Evolutionary conservation across 2,113 vertebrate genomes (phyloP).

Genomic region (Pteruthius melanotis): DNA sequence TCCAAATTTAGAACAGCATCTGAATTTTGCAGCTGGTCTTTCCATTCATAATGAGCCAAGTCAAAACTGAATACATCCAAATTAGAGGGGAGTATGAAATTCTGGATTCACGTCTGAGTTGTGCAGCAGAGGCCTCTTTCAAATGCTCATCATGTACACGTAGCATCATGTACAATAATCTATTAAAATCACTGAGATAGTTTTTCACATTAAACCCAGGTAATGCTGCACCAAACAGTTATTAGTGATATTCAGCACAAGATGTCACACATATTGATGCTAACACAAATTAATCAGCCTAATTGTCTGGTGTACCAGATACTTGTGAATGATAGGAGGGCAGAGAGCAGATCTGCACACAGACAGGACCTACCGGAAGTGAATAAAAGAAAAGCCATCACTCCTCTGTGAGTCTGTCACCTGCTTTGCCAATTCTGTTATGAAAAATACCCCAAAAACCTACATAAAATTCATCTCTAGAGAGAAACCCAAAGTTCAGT

Average conservation of each 20-base stretch:
- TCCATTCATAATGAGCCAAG: constrained; percentile 25
- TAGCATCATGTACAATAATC: not conserved
- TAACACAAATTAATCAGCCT: not conserved
- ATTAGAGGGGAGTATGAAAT: constrained; percentile 24
- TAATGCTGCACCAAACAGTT: not conserved
- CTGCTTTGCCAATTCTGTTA: not conserved
- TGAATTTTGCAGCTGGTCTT: constrained; percentile 38
- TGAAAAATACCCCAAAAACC: not conserved
- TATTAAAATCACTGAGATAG: not conserved
- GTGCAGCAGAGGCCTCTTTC: not conserved
- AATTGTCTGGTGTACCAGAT: accelerated
- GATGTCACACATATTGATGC: not conserved
- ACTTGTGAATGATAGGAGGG: not conserved
- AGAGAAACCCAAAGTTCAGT: constrained; percentile 14
- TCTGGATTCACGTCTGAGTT: not conserved
- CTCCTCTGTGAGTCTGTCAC: not conserved
- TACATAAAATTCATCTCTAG: not conserved
- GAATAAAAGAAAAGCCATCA: not conserved
- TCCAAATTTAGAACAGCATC: constrained; percentile 15
- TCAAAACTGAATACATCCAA: constrained; percentile 5
- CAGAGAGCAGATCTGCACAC: not conserved
- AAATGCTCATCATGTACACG: not conserved
- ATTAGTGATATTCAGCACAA: not conserved
- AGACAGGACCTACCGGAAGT: not conserved
- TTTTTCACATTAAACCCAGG: not conserved